A percentile compares a stretch with the other conserved stretches of the same genome.
Evolutionary conservation across 2,888 invertebrate species (phyloP).

Genomic region (Hydroisotoma schaefferi): DNA sequence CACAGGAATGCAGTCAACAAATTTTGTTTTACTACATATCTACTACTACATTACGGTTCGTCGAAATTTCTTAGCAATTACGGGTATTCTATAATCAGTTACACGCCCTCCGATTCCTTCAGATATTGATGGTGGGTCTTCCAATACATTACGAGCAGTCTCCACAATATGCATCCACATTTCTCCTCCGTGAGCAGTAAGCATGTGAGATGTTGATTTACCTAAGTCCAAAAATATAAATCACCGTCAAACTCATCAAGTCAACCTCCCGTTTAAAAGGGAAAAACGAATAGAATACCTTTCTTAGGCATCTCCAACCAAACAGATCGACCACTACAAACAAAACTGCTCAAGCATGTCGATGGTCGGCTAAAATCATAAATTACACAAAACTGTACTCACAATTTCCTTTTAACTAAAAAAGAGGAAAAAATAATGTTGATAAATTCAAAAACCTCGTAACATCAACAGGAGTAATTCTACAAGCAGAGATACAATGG

Average conservation of each 20-base stretch:
- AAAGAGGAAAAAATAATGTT: no score
- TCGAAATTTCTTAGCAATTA: conserved; percentile 47
- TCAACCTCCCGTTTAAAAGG: neutral
- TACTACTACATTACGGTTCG: neutral
- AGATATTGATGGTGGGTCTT: conserved; percentile 91
- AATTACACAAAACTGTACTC: no score
- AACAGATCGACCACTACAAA: conserved; percentile 90
- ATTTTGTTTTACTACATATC: neutral
- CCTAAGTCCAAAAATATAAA: neutral
- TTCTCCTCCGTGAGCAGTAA: conserved; percentile 56
- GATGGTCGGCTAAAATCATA: conserved; percentile 84
- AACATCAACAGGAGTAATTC: conserved; percentile 93
- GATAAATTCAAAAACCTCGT: no score
- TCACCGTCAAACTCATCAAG: neutral
- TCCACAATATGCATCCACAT: conserved; percentile 90
- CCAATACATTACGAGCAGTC: conserved; percentile 76
- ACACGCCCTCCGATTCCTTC: conserved; percentile 93
- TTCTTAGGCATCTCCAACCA: conserved; percentile 82
- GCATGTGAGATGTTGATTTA: conserved; percentile 6
- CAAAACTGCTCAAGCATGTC: conserved; percentile 93
- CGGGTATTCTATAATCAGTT: conserved; percentile 77
- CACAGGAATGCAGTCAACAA: neutral
- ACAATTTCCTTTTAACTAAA: no score
- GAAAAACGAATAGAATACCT: conserved; percentile 49
- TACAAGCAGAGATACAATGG: conserved; percentile 77